Conservation (phyloP, 2,113 vertebrate genomes). For the Platycercus adscitus region DNA sequence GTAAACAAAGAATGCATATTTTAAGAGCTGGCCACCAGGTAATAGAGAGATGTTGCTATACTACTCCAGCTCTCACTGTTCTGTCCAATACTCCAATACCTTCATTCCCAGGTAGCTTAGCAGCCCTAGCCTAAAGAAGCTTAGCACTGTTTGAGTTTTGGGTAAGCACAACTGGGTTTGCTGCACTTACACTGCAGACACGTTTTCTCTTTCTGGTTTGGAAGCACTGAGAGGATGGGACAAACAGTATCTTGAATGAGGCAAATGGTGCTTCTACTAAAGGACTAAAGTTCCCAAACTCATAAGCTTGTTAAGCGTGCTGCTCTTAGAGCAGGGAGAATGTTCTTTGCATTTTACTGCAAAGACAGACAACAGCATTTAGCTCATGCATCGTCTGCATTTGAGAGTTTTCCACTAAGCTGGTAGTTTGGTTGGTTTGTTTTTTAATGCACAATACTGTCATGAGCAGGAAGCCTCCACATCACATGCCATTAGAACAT, state of each 20-base stretch:
- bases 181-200: background rate
- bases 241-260: background rate
- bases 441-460: background rate
- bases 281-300: background rate
- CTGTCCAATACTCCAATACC: background rate
- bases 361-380: background rate
- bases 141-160: background rate
- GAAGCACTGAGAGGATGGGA: background rate
- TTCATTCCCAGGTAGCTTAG: background rate
- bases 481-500: background rate
- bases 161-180: background rate
- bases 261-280: background rate
- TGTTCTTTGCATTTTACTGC: background rate
- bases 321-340: background rate
- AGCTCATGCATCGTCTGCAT: background rate
- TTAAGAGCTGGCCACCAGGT: background rate
- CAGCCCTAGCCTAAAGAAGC: background rate
- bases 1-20: background rate
- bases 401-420: background rate
- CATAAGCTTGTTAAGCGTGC: background rate
- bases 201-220: background rate
- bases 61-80: background rate
- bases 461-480: background rate
- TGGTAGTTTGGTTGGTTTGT: background rate
- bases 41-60: background rate